These are phyloP conservation scores for Caloenas nicobarica DNA, from an alignment of 2,113 vertebrate species.

Conservation along the genomic window DNA sequence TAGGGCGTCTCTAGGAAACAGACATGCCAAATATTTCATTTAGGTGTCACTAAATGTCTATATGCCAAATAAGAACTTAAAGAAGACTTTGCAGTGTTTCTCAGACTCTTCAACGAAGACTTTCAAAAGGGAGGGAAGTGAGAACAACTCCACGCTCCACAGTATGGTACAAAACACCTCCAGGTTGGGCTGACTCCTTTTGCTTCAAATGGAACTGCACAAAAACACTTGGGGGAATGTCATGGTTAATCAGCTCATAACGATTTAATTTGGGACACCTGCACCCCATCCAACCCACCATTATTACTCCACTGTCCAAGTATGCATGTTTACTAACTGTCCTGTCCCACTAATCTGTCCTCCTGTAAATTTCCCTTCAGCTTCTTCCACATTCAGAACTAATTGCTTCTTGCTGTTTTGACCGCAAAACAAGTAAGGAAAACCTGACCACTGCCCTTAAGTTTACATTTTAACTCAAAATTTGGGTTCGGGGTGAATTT, in stretches of 20 bases:
- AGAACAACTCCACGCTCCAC: rapidly evolving
- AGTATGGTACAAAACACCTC: not conserved
- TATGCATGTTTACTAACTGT: not conserved
- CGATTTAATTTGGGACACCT: not conserved
- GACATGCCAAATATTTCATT: slow-evolving; percentile 75
- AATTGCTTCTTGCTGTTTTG: not conserved
- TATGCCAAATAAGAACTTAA: slow-evolving; percentile 38
- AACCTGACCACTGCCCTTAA: not conserved
- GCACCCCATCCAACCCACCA: not conserved
- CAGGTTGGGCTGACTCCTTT: not conserved
- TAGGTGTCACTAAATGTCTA: slow-evolving; percentile 62
- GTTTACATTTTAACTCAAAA: not conserved
- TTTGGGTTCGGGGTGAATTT: not conserved
- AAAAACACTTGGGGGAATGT: not conserved
- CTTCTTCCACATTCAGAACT: not conserved
- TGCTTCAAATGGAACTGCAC: not conserved
- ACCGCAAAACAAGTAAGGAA: not conserved
- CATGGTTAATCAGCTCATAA: not conserved
- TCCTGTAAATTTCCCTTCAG: not conserved
- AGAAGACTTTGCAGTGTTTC: not conserved
- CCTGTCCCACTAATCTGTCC: not conserved
- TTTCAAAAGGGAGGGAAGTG: not conserved
- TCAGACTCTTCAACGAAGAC: not conserved
- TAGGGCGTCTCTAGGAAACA: slow-evolving; percentile 72
- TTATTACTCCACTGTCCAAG: not conserved